Evolutionary conservation across 2,888 invertebrate species (phyloP), one percentile per base, ranked within the genome.

Genomic region (Cerastis rubricosa): DNA sequence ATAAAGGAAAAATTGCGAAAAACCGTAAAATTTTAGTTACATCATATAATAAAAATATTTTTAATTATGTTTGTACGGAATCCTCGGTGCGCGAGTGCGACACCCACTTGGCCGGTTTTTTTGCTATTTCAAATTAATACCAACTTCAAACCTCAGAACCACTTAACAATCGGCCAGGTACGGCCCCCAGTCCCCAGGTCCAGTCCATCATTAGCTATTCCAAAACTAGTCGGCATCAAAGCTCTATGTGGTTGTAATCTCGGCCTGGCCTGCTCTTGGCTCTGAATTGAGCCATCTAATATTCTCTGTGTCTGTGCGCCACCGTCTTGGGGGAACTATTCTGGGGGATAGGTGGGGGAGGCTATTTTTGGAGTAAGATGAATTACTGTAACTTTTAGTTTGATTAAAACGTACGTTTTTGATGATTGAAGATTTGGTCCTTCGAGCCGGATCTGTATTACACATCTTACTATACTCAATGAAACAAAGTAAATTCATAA

Each of bases 261-360:
- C 81, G 61, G 57, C 78, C 71, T 78, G 71, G 87, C 90, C 89
- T 90, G 91, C 91, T 91, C 90, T 89, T 89, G 84, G 84, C 78
- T 86, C 80, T 89, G 93, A 93, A 94, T 93, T 93, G 94, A 94
- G 92, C 88, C 94, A 96, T 96, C 92, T 95, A 94, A 94, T 94
- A 96, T 96, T 96, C 96, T 83, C 92, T 96, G 90, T 96, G 96
- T 94, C 90, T 81, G 64, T 61, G 86, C 84, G 68, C 68, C 77
- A 74, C 76, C 80, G 72, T 76, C 86, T 85, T 90, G 69, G 83
- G 88, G 81, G 76, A 66, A 74, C 75, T 88, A 88, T 85, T 90
- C 86, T 88, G 47, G 40, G 66, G 40, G 19, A 51, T 22, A 0
- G 11, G 69, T 43, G 9, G 1, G 8, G 8, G 14, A 5, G 40